These are phyloP conservation scores for Agrypnus murinus DNA, from an alignment of 2,888 invertebrate genomes.

Conservation along the genomic window DNA sequence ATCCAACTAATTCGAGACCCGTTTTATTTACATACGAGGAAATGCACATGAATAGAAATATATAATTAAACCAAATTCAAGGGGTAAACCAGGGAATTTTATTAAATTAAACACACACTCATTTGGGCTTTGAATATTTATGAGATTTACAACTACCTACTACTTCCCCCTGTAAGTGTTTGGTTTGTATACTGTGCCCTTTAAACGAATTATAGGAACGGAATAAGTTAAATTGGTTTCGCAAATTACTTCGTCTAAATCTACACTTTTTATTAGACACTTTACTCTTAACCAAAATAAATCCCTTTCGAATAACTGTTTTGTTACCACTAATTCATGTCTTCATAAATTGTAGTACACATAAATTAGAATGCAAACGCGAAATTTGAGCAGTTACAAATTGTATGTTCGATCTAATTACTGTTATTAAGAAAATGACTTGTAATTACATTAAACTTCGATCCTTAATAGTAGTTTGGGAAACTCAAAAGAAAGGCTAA, in stretches of 20 bases:
- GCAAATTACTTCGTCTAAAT: too few relatives aligned
- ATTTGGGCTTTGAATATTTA: slow-evolving; percentile 59
- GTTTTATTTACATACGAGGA: slow-evolving; percentile 35
- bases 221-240: slow-evolving; percentile 16
- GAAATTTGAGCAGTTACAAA: slow-evolving; percentile 10
- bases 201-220: slow-evolving; percentile 36
- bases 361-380: neutral
- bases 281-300: too few relatives aligned
- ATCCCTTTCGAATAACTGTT: too few relatives aligned
- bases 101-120: slow-evolving; percentile 54
- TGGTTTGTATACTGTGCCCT: slow-evolving; percentile 35
- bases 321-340: too few relatives aligned
- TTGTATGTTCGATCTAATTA: slow-evolving; percentile 19
- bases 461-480: slow-evolving; percentile 21
- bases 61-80: slow-evolving; percentile 36
- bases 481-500: slow-evolving; percentile 27
- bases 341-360: too few relatives aligned
- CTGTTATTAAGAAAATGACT: slow-evolving; percentile 25
- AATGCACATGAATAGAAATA: slow-evolving; percentile 43
- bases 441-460: slow-evolving; percentile 30
- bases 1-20: slow-evolving; percentile 21
- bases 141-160: slow-evolving; percentile 48
- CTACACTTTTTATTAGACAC: too few relatives aligned
- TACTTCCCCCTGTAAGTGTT: slow-evolving; percentile 38
- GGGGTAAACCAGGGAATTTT: slow-evolving; percentile 34